Conservation (phyloP, 2,888 invertebrate species). For the Pachliopta kotzebuea region DNA sequence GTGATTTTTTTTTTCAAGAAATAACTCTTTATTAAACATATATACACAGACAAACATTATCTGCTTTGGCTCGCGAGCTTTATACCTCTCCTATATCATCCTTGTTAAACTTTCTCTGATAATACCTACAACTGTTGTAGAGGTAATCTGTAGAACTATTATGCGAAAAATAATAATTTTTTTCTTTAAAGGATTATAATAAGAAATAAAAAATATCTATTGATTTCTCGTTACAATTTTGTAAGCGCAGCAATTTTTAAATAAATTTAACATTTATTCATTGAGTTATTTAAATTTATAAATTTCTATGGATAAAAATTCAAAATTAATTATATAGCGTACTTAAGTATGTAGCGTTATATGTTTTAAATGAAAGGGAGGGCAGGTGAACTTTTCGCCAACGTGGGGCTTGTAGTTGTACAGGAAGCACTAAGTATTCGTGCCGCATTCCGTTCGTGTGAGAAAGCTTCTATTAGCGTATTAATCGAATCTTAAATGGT, state of each 20-base stretch:
- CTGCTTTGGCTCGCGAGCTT: too few relatives aligned
- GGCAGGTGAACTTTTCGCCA: constrained; percentile 19
- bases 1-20: constrained; percentile 23
- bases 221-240: too few relatives aligned
- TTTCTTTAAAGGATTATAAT: too few relatives aligned
- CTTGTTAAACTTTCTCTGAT: too few relatives aligned
- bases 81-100: too few relatives aligned
- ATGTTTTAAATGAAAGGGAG: constrained; percentile 9
- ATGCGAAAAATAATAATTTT: too few relatives aligned
- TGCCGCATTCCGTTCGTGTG: constrained; percentile 15
- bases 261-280: too few relatives aligned
- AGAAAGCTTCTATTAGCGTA: constrained; percentile 13
- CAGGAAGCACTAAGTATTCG: constrained; percentile 16
- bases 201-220: too few relatives aligned
- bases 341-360: not conserved
- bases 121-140: too few relatives aligned
- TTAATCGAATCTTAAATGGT: constrained; percentile 2
- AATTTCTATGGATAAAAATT: not conserved
- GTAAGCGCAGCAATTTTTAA: too few relatives aligned
- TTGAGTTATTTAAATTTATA: too few relatives aligned
- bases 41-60: not conserved
- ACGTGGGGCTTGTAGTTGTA: constrained; percentile 13
- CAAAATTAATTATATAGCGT: not conserved
- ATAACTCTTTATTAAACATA: not conserved
- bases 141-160: too few relatives aligned